Conservation (phyloP, 2,888 invertebrate genomes). For the Limnephilus lunatus region DNA sequence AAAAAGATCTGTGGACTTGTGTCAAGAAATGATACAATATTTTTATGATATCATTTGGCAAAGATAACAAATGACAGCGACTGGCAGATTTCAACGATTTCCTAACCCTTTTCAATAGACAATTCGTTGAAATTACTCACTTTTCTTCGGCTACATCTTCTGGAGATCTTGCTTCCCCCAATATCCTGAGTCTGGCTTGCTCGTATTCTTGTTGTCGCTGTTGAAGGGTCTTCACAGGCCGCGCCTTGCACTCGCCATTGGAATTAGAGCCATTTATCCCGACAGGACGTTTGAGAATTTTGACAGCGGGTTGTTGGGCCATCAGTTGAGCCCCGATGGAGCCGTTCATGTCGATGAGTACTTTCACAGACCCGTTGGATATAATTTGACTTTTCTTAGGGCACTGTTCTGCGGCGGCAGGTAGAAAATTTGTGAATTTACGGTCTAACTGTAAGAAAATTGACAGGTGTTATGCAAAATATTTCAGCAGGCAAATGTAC, state of each 20-base stretch:
- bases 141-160: constrained; percentile 84
- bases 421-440: constrained; percentile 55
- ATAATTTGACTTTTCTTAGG: constrained; percentile 46
- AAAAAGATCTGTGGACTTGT: neutral
- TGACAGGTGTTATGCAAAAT: constrained; percentile 59
- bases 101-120: neutral
- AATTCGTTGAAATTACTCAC: constrained; percentile 69
- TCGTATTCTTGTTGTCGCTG: constrained; percentile 97
- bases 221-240: constrained; percentile 89
- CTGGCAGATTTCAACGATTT: neutral
- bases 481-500: constrained; percentile 7
- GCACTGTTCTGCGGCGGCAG: constrained; percentile 50
- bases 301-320: constrained; percentile 81
- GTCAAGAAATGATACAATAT: neutral
- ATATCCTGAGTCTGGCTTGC: constrained; percentile 91
- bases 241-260: constrained; percentile 82
- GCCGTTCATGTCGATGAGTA: constrained; percentile 56
- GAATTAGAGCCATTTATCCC: constrained; percentile 71
- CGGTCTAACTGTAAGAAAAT: constrained; percentile 62
- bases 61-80: neutral
- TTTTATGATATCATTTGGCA: neutral
- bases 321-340: constrained; percentile 56
- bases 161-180: constrained; percentile 90
- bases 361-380: constrained; percentile 55
- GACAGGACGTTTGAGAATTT: constrained; percentile 86